Evolutionary conservation across 2,888 invertebrate genomes (phyloP).

Genomic region (Polia nebulosa): DNA sequence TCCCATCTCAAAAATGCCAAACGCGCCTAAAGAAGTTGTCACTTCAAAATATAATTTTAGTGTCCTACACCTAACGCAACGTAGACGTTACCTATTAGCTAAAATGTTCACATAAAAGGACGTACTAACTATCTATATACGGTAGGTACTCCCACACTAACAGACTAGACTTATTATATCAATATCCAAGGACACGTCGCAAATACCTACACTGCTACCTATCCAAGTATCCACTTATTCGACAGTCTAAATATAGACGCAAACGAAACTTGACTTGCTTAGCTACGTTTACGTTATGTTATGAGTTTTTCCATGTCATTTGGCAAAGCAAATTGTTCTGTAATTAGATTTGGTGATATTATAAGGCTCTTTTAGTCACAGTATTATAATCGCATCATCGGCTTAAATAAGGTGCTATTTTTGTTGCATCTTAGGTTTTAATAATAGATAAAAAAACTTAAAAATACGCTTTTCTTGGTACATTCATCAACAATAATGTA

Average conservation of each 20-base stretch:
- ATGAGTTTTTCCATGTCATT: background rate
- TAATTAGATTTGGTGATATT: conserved; percentile 28
- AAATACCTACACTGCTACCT: conserved; percentile 16
- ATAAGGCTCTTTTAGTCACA: conserved; percentile 1
- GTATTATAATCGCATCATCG: background rate
- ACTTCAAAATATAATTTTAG: too few species aligned
- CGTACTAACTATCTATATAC: conserved; percentile 5
- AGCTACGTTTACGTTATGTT: conserved; percentile 14
- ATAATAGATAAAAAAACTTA: too few species aligned
- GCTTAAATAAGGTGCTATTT: background rate
- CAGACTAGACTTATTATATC: conserved; percentile 15
- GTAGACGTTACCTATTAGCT: background rate
- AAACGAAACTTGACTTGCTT: conserved; percentile 19
- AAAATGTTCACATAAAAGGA: conserved; percentile 40
- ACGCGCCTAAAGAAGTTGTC: too few species aligned
- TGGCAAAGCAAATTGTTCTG: background rate
- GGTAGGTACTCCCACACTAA: conserved; percentile 13
- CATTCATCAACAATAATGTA: too few species aligned
- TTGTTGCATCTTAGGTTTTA: background rate
- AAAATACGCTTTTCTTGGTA: too few species aligned
- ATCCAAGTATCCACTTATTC: conserved; percentile 7
- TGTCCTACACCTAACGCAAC: too few species aligned
- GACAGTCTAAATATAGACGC: conserved; percentile 31
- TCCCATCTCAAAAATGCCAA: too few species aligned
- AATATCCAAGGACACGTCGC: conserved; percentile 41